Conservation (phyloP, 2,797 vertebrate species). For the Myotis daubentonii region DNA sequence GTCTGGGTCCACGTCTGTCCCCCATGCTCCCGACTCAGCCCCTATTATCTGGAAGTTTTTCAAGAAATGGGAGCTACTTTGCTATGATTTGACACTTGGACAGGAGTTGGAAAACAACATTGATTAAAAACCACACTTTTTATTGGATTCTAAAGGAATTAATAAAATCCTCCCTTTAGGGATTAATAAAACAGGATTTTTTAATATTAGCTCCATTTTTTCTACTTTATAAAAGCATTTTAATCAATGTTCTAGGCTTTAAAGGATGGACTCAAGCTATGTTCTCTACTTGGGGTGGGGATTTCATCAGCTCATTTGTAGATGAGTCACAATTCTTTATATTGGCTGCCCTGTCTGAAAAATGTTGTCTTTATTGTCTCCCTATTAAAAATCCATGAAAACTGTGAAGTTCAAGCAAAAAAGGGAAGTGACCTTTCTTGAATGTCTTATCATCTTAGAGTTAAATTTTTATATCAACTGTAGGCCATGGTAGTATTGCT, state of each 20-base stretch:
- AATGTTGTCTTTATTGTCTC: constrained; percentile 27
- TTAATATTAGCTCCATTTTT: constrained; percentile 79
- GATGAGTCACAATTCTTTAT: constrained; percentile 39
- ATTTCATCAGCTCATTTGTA: constrained; percentile 48
- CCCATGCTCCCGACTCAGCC: neutral
- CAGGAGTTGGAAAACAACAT: constrained; percentile 73
- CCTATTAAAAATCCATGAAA: constrained; percentile 42
- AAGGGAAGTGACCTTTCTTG: neutral
- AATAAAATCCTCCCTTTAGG: constrained; percentile 81
- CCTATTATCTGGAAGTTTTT: neutral
- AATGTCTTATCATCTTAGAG: neutral
- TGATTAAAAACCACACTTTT: constrained; percentile 78
- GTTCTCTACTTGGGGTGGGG: neutral
- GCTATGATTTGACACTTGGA: constrained; percentile 65
- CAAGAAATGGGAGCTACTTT: constrained; percentile 33
- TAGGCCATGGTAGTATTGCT: neutral
- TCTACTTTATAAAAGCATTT: constrained; percentile 73
- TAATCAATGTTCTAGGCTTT: constrained; percentile 72
- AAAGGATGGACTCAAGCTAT: constrained; percentile 63
- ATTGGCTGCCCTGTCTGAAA: constrained; percentile 32
- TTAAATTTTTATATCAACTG: neutral
- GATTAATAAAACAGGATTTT: constrained; percentile 79
- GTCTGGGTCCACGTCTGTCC: neutral
- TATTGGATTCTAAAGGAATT: constrained; percentile 81
- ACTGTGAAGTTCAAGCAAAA: constrained; percentile 34